phyloP scores from a whole-genome alignment of 2,888 invertebrate genomes.

The Phoronis australis region DNA sequence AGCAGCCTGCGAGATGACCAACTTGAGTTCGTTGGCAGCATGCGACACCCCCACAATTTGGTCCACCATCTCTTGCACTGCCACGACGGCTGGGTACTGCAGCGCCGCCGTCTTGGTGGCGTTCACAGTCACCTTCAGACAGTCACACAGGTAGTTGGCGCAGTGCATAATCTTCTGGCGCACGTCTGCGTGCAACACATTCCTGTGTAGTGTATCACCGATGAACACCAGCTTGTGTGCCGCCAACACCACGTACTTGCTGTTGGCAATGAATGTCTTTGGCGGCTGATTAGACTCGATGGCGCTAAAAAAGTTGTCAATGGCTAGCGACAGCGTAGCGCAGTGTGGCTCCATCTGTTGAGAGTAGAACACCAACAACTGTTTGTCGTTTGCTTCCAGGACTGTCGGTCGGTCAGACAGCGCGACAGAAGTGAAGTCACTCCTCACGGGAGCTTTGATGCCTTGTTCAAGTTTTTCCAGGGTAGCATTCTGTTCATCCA shows the following conservation, averaged over 20 bases:
- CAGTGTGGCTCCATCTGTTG: slow-evolving; percentile 81
- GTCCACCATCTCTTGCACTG: slow-evolving; percentile 91
- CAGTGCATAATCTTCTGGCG: slow-evolving; percentile 57
- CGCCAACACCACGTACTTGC: slow-evolving; percentile 88
- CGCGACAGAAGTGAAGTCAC: neutral
- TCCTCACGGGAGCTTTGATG: slow-evolving; percentile 9
- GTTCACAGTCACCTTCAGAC: slow-evolving; percentile 64
- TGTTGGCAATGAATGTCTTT: slow-evolving; percentile 83
- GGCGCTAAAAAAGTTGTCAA: slow-evolving; percentile 85
- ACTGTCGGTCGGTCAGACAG: slow-evolving; percentile 6
- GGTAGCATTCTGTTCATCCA: neutral
- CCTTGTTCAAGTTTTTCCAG: slow-evolving; percentile 8
- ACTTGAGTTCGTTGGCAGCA: slow-evolving; percentile 73
- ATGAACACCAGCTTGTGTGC: slow-evolving; percentile 91
- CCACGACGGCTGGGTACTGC: slow-evolving; percentile 83
- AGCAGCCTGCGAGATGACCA: slow-evolving; percentile 42
- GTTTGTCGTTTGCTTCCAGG: slow-evolving; percentile 69
- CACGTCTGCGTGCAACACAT: slow-evolving; percentile 69
- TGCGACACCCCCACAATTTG: slow-evolving; percentile 80
- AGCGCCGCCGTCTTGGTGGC: slow-evolving; percentile 87
- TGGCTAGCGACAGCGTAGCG: slow-evolving; percentile 72
- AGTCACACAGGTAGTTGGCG: slow-evolving; percentile 45
- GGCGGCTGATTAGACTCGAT: slow-evolving; percentile 92
- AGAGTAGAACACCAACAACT: slow-evolving; percentile 80
- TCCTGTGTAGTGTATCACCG: slow-evolving; percentile 86